Evolutionary conservation across 2,888 invertebrate species (phyloP).

Genomic region (Chironomus tentans): DNA sequence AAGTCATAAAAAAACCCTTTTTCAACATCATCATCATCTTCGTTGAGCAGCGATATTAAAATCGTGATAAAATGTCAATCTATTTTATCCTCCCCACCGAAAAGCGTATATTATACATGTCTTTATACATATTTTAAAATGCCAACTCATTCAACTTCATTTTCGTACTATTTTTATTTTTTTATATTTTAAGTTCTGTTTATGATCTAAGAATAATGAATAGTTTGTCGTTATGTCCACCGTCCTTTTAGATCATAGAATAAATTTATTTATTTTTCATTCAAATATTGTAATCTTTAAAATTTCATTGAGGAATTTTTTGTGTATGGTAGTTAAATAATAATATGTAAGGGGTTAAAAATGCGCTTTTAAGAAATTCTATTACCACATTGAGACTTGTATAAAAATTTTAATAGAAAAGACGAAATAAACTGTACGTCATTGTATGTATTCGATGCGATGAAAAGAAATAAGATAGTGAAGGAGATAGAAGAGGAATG

Average conservation of each 20-base stretch:
- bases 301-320: too few species aligned
- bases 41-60: neutral
- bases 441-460: neutral
- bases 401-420: neutral
- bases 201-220: too few species aligned
- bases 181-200: neutral
- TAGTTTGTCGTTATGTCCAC: too few species aligned
- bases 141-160: slow-evolving; percentile 1
- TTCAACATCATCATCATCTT: neutral
- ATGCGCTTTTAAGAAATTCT: too few species aligned
- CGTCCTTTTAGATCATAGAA: too few species aligned
- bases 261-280: too few species aligned
- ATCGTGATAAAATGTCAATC: slow-evolving; percentile 12
- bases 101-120: neutral
- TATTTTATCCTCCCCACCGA: neutral
- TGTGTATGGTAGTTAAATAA: too few species aligned
- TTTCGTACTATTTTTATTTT: neutral
- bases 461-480: neutral
- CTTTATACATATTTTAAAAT: neutral
- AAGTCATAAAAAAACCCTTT: neutral
- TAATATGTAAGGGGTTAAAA: neutral
- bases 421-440: neutral
- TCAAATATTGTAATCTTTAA: too few species aligned
- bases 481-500: neutral
- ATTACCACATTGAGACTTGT: too few species aligned